Percentiles rank a stretch among this genome's conserved stretches.
Evolutionary conservation across 2,113 vertebrate species (phyloP).

Genomic region (Climacteris rufus): DNA sequence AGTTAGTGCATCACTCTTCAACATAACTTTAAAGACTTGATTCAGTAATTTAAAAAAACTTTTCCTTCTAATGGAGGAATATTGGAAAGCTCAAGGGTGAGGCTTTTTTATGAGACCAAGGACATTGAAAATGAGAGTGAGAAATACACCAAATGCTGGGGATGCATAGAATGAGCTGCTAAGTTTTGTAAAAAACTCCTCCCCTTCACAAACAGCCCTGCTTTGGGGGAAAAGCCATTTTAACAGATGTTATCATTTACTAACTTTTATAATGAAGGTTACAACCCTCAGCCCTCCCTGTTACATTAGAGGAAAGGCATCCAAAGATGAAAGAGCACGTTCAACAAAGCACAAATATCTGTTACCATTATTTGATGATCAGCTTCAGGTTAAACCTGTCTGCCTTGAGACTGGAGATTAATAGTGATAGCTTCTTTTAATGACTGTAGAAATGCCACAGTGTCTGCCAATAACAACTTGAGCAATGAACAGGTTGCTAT

Average conservation of each 20-base stretch:
- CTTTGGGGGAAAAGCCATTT: not conserved
- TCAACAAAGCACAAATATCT: not conserved
- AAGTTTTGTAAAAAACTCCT: not conserved
- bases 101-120: not conserved
- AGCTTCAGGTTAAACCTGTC: constrained; percentile 29
- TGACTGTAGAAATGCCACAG: constrained; percentile 17
- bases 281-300: not conserved
- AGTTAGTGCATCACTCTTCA: not conserved
- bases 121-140: not conserved
- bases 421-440: constrained; percentile 46
- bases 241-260: not conserved
- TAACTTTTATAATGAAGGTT: not conserved
- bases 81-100: not conserved
- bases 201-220: not conserved
- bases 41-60: not conserved
- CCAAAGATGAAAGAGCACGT: not conserved
- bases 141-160: not conserved
- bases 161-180: not conserved
- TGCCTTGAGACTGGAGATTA: constrained; percentile 35
- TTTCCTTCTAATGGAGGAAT: not conserved
- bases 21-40: not conserved
- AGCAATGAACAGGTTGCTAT: constrained; percentile 49
- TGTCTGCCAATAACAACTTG: constrained; percentile 50
- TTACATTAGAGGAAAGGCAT: not conserved
- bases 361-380: constrained; percentile 1